phyloP scores from a whole-genome alignment of 2,113 vertebrate species.

The Pituophis catenifer region DNA sequence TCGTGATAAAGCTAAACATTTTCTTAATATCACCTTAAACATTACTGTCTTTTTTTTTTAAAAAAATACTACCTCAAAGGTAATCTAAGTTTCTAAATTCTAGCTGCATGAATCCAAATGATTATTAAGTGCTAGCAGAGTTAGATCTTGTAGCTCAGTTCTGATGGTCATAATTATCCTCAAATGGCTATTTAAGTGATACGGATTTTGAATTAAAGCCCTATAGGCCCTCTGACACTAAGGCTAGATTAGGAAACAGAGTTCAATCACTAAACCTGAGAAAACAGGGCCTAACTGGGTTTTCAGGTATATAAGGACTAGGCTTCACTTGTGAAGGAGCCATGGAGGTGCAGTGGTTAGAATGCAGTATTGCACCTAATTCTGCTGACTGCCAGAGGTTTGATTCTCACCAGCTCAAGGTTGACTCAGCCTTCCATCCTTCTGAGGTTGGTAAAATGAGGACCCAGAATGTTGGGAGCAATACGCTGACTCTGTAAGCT shows the following conservation, averaged over 20 bases:
- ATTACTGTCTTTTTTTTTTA: not conserved
- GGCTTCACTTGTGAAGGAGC: not conserved
- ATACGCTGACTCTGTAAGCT: not conserved
- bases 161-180: not conserved
- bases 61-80: not conserved
- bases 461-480: not conserved
- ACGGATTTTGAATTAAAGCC: not conserved
- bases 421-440: not conserved
- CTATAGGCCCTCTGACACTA: not conserved
- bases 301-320: not conserved
- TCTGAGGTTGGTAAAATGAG: not conserved
- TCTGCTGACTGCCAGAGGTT: not conserved
- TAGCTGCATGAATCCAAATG: not conserved
- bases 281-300: not conserved
- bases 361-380: not conserved
- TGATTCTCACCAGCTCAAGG: not conserved
- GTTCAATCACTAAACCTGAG: not conserved
- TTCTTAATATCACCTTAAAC: not conserved
- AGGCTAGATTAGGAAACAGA: not conserved
- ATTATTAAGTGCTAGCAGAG: not conserved
- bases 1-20: not conserved
- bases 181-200: not conserved
- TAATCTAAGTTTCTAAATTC: not conserved
- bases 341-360: not conserved
- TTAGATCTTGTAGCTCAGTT: not conserved